Conservation (phyloP, 1,140 invertebrate species). For the Arctopsyche grandis region DNA sequence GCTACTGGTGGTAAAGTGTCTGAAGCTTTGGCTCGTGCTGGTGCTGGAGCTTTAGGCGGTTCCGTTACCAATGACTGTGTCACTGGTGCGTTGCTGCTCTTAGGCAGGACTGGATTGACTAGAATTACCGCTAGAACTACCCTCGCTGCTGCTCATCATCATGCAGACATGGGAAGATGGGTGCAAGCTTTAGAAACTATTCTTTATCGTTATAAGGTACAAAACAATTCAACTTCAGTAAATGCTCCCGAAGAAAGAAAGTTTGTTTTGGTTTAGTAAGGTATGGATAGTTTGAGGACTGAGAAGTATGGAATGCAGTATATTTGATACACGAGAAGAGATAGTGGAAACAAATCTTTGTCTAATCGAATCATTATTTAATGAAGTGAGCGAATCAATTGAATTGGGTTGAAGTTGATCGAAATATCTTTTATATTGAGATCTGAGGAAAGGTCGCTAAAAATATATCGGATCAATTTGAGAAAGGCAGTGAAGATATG, state of each 20-base stretch:
- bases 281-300: background rate
- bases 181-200: slow-evolving; percentile 65
- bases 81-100: slow-evolving; percentile 82
- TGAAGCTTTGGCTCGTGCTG: slow-evolving; percentile 67
- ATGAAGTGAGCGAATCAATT: no score
- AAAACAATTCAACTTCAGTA: slow-evolving; percentile 55
- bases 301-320: background rate
- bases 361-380: no score
- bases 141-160: slow-evolving; percentile 79
- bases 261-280: background rate
- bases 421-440: no score
- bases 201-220: slow-evolving; percentile 47
- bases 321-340: background rate
- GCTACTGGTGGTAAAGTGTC: slow-evolving; percentile 76
- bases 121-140: slow-evolving; percentile 84
- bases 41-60: slow-evolving; percentile 74
- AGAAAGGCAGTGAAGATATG: no score
- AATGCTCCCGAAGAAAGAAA: background rate
- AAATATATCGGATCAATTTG: no score
- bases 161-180: slow-evolving; percentile 75
- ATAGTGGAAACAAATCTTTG: no score
- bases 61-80: slow-evolving; percentile 82
- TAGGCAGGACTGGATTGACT: slow-evolving; percentile 86
- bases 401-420: no score
- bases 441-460: no score